These are phyloP conservation scores for Eulemur albifrons DNA, from an alignment of 2,797 vertebrate genomes.

Conservation along the genomic window DNA sequence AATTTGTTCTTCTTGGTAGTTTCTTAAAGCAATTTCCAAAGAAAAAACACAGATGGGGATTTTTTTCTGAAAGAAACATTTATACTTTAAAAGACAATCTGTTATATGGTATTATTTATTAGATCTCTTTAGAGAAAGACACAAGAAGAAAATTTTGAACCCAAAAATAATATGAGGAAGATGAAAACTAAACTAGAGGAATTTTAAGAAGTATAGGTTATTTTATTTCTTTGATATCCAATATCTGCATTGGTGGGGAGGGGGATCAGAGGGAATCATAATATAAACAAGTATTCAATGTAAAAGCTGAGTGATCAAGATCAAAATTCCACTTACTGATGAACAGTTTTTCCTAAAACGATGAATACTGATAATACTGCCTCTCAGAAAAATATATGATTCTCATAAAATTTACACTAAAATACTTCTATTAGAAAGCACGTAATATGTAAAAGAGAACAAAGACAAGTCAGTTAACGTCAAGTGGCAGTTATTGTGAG, in stretches of 20 bases:
- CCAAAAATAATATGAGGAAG: constrained; percentile 12
- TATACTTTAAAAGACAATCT: constrained; percentile 71
- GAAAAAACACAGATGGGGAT: constrained; percentile 64
- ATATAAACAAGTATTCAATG: background rate
- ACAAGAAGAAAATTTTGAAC: constrained; percentile 32
- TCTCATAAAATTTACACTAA: background rate
- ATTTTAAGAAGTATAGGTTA: background rate
- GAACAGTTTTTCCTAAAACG: background rate
- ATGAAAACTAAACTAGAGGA: background rate
- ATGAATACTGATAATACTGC: background rate
- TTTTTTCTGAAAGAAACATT: constrained; percentile 59
- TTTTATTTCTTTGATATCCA: background rate
- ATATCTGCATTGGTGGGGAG: background rate
- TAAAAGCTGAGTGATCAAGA: background rate
- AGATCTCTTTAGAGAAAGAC: constrained; percentile 51
- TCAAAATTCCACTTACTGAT: background rate
- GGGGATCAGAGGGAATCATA: background rate
- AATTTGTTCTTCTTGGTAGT: constrained; percentile 48
- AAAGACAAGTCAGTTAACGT: background rate
- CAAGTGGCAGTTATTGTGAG: background rate
- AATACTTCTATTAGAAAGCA: background rate
- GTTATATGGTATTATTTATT: constrained; percentile 64
- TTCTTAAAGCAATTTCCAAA: constrained; percentile 62
- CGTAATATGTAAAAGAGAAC: background rate
- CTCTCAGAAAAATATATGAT: background rate